Base-by-base conservation (phyloP, 2,797 vertebrate genomes). In the Pangasius mekongensis region DNA sequence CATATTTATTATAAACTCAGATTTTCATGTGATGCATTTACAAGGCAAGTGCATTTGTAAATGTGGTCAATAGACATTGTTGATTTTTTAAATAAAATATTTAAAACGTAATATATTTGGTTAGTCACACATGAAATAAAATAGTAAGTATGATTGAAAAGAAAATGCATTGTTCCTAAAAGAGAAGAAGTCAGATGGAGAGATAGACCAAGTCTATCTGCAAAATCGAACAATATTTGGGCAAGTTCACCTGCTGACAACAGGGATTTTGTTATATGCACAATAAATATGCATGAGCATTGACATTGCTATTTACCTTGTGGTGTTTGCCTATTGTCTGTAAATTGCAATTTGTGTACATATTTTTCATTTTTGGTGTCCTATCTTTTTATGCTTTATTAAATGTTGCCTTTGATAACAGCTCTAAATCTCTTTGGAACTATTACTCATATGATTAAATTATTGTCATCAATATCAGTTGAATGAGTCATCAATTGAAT, bases 231-330 rank as follows among this genome's bases (percentile, higher is more conserved):
- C 86, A 85, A 56, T 89, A 87, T 86, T 78, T 77, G 86, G 71
- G 86, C 67, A 87, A 86, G 56, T 88, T 91, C 76, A 90, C 85
- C 88, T 91, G 89, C 89, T 92, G 91, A 90, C 89, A 86, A 56
- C 56, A 95, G 94, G 94, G 93, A 94, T 94, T 95, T 95, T 94
- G 92, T 91, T 91, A 49, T 92, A 90, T 93, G 95, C 95, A 96
- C 96, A 97, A 97, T 95, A 95, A 94, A 95, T n/a, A 94, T 97
- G 95, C 96, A 97, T 97, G 96, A 95, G 94, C 93, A 93, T 93
- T 95, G 93, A 95, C 96, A 95, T 96, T 95, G 94, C 93, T 86
- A 64, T 86, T 95, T 95, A 88, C 89, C 64, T 88, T 94, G 94
- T 90, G 81, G 92, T 95, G 95, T 92, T 93, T 95, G 94, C 95